Percentiles rank a stretch among this genome's conserved stretches.
Conservation (phyloP, 2,797 vertebrate genomes). For the Chloroceryle inda region DNA sequence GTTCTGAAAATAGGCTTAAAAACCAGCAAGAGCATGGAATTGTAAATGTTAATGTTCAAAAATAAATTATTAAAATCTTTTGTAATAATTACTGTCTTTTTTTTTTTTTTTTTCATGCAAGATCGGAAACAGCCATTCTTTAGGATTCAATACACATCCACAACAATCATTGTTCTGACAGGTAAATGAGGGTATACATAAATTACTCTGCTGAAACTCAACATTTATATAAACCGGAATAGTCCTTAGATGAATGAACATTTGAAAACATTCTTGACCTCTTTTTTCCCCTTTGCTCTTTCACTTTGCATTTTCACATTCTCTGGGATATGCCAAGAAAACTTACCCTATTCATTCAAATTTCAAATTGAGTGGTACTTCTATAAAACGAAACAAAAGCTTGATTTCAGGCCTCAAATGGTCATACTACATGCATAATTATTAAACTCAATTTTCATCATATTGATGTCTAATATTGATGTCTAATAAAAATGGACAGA, state of each 20-base stretch:
- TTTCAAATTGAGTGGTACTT: background rate
- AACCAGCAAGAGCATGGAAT: background rate
- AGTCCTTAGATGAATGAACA: background rate
- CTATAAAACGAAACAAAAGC: background rate
- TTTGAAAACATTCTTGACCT: background rate
- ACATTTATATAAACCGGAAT: background rate
- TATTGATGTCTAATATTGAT: background rate
- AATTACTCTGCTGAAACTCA: constrained; percentile 19
- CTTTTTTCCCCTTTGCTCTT: background rate
- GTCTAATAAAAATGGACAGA: background rate
- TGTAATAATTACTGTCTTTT: background rate
- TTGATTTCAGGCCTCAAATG: background rate
- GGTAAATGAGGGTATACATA: background rate
- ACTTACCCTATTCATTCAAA: background rate
- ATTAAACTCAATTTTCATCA: background rate
- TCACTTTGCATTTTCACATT: background rate
- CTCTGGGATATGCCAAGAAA: background rate
- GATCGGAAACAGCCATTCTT: constrained; percentile 18
- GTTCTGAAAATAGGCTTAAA: constrained; percentile 14
- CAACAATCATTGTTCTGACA: background rate
- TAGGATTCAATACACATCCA: background rate
- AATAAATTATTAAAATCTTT: constrained; percentile 29
- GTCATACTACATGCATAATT: background rate
- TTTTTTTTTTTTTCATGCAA: constrained; percentile 9
- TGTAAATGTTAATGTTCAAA: constrained; percentile 17